Conservation (phyloP, 2,113 vertebrate genomes). For the Anseranas semipalmata region DNA sequence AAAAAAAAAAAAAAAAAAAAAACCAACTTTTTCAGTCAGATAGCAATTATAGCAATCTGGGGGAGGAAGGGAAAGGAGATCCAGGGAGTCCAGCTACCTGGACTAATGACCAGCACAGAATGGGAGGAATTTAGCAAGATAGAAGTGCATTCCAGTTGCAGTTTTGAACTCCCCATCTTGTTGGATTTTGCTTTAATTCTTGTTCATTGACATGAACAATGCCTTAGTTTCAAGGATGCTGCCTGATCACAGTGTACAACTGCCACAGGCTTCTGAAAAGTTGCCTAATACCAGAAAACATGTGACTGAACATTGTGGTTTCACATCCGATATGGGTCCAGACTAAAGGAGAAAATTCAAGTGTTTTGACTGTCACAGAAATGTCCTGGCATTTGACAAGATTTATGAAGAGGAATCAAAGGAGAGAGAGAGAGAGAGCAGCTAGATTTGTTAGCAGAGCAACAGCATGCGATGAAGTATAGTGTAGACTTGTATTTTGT, state of each 20-base stretch:
- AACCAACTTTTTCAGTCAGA: background rate
- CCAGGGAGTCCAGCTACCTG: background rate
- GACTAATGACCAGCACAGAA: background rate
- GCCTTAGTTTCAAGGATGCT: background rate
- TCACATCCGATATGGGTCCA: background rate
- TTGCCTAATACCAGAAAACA: background rate
- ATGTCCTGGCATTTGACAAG: background rate
- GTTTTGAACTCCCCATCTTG: background rate
- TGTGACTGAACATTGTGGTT: background rate
- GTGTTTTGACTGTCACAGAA: background rate
- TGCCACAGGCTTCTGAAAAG: background rate
- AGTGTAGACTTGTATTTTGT: background rate
- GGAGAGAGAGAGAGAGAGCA: background rate
- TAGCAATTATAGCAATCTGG: background rate
- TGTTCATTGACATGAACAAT: background rate
- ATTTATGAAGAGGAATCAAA: background rate
- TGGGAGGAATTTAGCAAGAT: background rate
- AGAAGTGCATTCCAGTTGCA: background rate
- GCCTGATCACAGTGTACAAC: background rate
- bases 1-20: no score
- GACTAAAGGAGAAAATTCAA: background rate
- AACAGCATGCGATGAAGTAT: background rate
- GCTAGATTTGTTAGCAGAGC: background rate
- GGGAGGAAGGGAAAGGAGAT: background rate
- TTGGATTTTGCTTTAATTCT: background rate